Evolutionary conservation across 2,797 vertebrate genomes (phyloP).

Genomic region (Megaceryle alcyon): DNA sequence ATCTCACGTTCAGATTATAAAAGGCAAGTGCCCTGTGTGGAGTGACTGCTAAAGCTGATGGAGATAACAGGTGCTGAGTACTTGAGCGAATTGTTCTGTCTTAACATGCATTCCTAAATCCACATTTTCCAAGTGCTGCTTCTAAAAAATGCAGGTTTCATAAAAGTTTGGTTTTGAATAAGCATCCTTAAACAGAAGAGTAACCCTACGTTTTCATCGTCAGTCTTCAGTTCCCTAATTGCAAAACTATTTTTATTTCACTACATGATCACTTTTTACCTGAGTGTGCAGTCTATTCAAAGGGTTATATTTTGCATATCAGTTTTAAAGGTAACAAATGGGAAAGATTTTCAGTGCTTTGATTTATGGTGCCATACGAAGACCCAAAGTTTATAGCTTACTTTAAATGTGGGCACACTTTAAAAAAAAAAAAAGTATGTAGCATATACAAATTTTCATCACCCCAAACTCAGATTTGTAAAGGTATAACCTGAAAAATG

Average conservation of each 20-base stretch:
- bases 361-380: background rate
- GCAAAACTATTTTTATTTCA: background rate
- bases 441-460: background rate
- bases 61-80: background rate
- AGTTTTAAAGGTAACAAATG: background rate
- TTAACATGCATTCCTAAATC: background rate
- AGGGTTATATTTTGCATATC: background rate
- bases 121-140: background rate
- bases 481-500: background rate
- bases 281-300: background rate
- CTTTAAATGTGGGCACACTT: accelerated
- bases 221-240: background rate
- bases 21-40: background rate
- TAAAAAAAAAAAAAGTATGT: background rate
- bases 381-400: background rate
- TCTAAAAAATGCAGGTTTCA: background rate
- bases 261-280: background rate
- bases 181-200: background rate
- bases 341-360: background rate
- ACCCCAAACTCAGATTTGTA: background rate
- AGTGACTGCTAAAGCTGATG: background rate
- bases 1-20: background rate
- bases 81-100: background rate
- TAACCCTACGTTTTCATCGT: background rate
- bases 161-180: background rate